Percentiles rank a stretch among this genome's conserved stretches.
Conservation (phyloP, 2,113 vertebrate species). For the Neopipo cinnamomea region DNA sequence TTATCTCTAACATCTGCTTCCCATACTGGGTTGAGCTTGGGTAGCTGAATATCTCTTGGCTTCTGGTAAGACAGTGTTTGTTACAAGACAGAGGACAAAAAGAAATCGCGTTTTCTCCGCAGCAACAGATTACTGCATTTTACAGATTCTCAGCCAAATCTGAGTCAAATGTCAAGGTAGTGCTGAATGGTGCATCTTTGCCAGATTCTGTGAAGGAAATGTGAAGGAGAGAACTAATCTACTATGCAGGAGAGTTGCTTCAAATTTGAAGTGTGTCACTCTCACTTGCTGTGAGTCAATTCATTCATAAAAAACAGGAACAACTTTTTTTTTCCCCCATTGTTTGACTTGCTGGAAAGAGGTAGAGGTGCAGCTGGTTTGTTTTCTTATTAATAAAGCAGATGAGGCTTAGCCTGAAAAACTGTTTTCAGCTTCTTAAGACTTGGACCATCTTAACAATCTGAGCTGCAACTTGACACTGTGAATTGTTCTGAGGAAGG, state of each 20-base stretch:
- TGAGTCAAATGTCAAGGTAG: not conserved
- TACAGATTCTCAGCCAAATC: not conserved
- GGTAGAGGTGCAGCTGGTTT: not conserved
- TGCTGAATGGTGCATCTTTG: not conserved
- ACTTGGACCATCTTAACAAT: not conserved
- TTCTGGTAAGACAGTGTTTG: not conserved
- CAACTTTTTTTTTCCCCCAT: accelerated
- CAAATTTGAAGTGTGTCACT: not conserved
- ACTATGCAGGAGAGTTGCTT: not conserved
- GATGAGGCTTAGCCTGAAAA: not conserved
- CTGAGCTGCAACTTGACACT: not conserved
- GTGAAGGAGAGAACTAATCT: not conserved
- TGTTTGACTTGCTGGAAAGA: not conserved
- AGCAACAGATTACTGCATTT: not conserved
- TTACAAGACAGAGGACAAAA: too few relatives aligned
- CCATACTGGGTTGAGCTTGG: not conserved
- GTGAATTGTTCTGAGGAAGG: not conserved
- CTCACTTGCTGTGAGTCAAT: not conserved
- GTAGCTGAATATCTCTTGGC: not conserved
- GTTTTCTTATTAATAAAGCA: not conserved
- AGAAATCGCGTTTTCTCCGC: not conserved
- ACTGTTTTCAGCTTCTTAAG: not conserved
- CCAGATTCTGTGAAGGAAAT: not conserved
- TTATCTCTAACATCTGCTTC: not conserved
- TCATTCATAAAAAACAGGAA: not conserved